These are phyloP conservation scores for Tyto alba DNA, from an alignment of 2,113 vertebrate species.

Conservation along the genomic window DNA sequence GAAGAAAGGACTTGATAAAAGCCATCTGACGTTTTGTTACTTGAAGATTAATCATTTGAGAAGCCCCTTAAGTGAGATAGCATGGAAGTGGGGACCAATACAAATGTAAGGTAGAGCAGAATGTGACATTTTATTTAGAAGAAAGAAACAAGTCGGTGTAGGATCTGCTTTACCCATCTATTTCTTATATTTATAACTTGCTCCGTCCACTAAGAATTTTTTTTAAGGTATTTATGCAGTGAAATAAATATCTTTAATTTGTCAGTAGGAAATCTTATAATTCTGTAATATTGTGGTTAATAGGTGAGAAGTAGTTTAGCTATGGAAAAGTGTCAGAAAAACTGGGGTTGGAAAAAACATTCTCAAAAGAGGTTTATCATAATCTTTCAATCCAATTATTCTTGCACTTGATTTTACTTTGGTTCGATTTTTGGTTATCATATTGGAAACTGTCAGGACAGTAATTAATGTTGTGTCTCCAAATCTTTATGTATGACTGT, in stretches of 20 bases:
- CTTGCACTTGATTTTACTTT: not conserved
- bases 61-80: not conserved
- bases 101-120: not conserved
- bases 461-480: not conserved
- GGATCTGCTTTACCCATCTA: not conserved
- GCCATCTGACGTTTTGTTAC: not conserved
- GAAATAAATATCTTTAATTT: not conserved
- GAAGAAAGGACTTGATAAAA: not conserved
- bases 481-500: not conserved
- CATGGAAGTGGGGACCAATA: not conserved
- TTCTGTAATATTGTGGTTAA: not conserved
- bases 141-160: not conserved
- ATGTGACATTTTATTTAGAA: not conserved
- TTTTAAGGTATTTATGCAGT: not conserved
- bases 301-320: not conserved
- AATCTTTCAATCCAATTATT: not conserved
- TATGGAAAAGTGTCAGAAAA: not conserved
- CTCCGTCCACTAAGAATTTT: not conserved
- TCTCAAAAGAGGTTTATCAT: not conserved
- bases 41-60: not conserved
- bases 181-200: not conserved
- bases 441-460: not conserved
- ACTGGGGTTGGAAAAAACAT: not conserved
- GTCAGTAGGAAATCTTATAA: not conserved
- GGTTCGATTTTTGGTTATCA: not conserved